These are phyloP conservation scores for Cheilosia vulpina DNA, from an alignment of 2,888 invertebrate species.

Conservation along the genomic window DNA sequence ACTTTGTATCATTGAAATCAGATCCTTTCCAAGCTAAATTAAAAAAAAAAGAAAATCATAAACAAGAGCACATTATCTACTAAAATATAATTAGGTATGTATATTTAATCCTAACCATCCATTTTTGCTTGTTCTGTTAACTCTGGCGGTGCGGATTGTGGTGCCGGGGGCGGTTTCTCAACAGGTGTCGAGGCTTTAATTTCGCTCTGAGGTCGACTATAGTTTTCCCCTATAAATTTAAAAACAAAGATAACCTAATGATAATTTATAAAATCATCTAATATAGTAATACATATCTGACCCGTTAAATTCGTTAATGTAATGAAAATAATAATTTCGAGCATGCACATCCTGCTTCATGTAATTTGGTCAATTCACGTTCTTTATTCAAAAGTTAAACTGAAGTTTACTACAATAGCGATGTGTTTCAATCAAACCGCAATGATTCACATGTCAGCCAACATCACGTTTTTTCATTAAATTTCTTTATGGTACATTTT, in stretches of 20 bases:
- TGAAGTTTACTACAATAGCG: too few relatives aligned
- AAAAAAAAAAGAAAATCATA: neutral
- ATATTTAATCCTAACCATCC: slow-evolving; percentile 80
- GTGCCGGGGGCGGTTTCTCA: slow-evolving; percentile 86
- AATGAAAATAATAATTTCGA: too few relatives aligned
- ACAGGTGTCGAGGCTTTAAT: slow-evolving; percentile 90
- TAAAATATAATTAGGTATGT: neutral
- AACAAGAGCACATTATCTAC: neutral
- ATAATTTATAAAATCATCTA: neutral
- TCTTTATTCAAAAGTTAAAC: too few relatives aligned
- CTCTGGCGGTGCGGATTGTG: slow-evolving; percentile 88
- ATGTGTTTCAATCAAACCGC: too few relatives aligned
- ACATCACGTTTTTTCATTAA: too few relatives aligned
- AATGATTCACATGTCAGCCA: too few relatives aligned
- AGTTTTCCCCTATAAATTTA: slow-evolving; percentile 86
- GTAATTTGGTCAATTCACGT: too few relatives aligned
- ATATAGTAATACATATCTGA: too few relatives aligned
- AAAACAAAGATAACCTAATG: slow-evolving; percentile 1
- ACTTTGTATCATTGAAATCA: slow-evolving; percentile 65
- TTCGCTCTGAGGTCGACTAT: slow-evolving; percentile 94
- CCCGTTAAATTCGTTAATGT: too few relatives aligned
- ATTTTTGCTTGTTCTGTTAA: slow-evolving; percentile 86
- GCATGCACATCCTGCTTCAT: too few relatives aligned
- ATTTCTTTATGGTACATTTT: too few relatives aligned
- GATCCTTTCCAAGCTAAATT: slow-evolving; percentile 59